Conservation (phyloP, 1,140 invertebrate genomes). For the Atta colombica region DNA sequence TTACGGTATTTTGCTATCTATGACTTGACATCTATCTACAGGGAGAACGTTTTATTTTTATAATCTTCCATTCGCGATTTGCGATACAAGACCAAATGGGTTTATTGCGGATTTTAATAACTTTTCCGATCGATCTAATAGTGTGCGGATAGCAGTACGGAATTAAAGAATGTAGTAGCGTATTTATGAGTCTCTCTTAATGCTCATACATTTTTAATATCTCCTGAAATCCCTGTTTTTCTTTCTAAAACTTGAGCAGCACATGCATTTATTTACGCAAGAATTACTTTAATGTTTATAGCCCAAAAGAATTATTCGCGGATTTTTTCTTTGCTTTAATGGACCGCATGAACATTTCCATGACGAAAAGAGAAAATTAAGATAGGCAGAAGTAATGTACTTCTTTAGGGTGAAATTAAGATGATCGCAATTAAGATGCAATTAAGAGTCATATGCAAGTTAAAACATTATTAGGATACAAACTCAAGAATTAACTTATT, state of each 20-base stretch:
- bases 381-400: slow-evolving; percentile 51
- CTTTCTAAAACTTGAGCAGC: background rate
- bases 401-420: slow-evolving; percentile 19
- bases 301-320: slow-evolving; percentile 39
- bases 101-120: slow-evolving; percentile 65
- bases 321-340: slow-evolving; percentile 67
- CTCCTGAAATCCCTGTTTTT: slow-evolving; percentile 44
- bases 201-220: slow-evolving; percentile 67
- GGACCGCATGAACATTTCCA: slow-evolving; percentile 30
- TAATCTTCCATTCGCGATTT: slow-evolving; percentile 21
- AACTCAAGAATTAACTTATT: background rate
- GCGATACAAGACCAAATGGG: slow-evolving; percentile 18
- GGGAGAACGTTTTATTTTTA: slow-evolving; percentile 29
- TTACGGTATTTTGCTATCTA: background rate
- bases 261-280: slow-evolving; percentile 73
- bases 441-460: background rate
- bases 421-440: slow-evolving; percentile 2
- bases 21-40: slow-evolving; percentile 8
- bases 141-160: background rate
- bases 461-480: background rate
- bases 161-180: slow-evolving; percentile 48
- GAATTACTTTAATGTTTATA: slow-evolving; percentile 75
- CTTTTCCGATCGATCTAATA: slow-evolving; percentile 25
- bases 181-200: slow-evolving; percentile 71
- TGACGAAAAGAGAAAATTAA: slow-evolving; percentile 49